Percentiles rank a stretch among this genome's conserved stretches.
Conservation (phyloP, 1,140 invertebrate species). For the Ips typographus region DNA sequence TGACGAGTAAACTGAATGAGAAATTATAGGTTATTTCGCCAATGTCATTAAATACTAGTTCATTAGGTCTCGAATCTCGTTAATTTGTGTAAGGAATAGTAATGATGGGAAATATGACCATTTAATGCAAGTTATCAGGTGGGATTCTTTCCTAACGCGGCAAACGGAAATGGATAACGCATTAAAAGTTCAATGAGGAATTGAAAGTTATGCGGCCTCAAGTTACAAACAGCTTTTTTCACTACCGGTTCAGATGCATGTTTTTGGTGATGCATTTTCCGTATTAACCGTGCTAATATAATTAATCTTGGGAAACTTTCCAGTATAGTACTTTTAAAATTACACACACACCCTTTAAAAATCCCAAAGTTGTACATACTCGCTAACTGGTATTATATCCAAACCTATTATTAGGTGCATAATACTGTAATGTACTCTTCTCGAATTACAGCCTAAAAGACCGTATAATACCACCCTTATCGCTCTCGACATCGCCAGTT, state of each 20-base stretch:
- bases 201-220: neutral
- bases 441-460: no score
- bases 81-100: conserved; percentile 5
- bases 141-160: neutral
- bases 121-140: neutral
- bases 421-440: no score
- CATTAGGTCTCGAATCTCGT: conserved; percentile 7
- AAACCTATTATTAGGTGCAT: no score
- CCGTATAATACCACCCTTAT: no score
- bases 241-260: neutral
- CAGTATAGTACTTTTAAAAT: no score
- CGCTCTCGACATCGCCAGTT: no score
- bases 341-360: no score
- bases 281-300: no score
- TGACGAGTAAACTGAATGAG: neutral
- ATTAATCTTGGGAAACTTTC: no score
- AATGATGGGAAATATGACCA: neutral
- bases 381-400: no score
- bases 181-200: conserved; percentile 1
- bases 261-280: no score
- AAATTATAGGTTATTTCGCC: neutral
- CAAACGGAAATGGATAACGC: neutral
- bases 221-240: neutral
- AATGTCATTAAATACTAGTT: conserved; percentile 7
- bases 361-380: no score